A percentile compares a stretch with the other conserved stretches of the same genome.
Conservation (phyloP, 2,113 vertebrate genomes). For the Eretmochelys imbricata region DNA sequence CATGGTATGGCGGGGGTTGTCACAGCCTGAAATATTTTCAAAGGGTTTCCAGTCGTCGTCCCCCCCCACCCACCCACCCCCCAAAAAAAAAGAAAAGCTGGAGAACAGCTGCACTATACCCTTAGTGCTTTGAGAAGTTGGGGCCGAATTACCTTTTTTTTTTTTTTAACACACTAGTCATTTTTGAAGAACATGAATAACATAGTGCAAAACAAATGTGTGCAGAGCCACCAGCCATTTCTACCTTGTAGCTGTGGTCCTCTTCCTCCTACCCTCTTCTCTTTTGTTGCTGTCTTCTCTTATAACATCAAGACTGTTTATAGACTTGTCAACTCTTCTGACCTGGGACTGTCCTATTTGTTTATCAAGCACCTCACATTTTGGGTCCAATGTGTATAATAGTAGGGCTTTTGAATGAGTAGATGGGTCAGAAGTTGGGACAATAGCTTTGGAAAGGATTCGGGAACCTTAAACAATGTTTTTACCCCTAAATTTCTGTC, state of each 20-base stretch:
- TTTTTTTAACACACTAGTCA: too few species aligned
- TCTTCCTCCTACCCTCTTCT: background rate
- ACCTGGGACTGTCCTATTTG: background rate
- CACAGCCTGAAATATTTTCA: too few species aligned
- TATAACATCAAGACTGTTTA: too few species aligned
- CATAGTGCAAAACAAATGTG: background rate
- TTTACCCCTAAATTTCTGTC: background rate
- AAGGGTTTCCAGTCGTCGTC: too few species aligned
- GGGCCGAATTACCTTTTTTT: background rate
- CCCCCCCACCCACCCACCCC: too few species aligned
- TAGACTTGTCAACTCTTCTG: background rate
- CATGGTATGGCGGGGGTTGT: too few species aligned
- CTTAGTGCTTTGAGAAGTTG: background rate
- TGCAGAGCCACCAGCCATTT: background rate
- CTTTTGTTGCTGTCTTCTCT: background rate
- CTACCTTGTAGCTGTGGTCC: background rate
- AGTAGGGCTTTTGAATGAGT: background rate
- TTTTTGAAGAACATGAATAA: background rate
- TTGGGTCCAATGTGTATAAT: background rate
- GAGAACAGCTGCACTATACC: background rate
- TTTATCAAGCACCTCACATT: background rate
- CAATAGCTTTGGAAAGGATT: background rate
- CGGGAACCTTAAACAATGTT: background rate
- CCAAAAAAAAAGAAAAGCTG: background rate
- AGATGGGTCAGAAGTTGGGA: background rate